phyloP scores from a whole-genome alignment of 2,888 invertebrate species.

The Beris morrisii region DNA sequence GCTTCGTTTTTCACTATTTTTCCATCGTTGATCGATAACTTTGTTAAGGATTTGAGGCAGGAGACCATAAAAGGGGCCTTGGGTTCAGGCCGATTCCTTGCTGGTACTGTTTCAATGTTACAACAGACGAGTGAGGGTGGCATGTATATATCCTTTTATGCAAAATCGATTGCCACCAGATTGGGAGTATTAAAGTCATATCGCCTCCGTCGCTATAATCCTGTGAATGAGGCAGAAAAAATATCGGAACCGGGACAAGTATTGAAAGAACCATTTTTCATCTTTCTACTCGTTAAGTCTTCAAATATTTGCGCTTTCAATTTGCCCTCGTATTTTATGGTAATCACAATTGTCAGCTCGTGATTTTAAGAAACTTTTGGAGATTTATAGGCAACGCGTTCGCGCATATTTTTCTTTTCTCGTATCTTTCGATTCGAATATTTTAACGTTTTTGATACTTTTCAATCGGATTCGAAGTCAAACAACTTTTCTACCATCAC shows the following conservation, averaged over 20 bases:
- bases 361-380: slow-evolving; percentile 25
- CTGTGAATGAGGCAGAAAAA: not conserved
- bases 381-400: slow-evolving; percentile 7
- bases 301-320: slow-evolving; percentile 29
- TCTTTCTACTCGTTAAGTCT: slow-evolving; percentile 18
- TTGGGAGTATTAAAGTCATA: slow-evolving; percentile 12
- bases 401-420: not conserved
- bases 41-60: slow-evolving; percentile 17
- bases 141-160: slow-evolving; percentile 15
- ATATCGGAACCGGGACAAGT: not conserved
- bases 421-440: too few relatives aligned
- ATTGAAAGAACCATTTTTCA: slow-evolving; percentile 6
- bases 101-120: not conserved
- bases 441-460: too few relatives aligned
- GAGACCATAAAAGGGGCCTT: not conserved
- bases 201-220: not conserved
- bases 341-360: slow-evolving; percentile 20
- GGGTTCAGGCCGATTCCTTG: not conserved
- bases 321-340: slow-evolving; percentile 29
- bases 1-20: not conserved
- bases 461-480: too few relatives aligned
- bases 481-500: too few relatives aligned
- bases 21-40: slow-evolving; percentile 23
- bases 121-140: slow-evolving; percentile 1
- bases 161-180: slow-evolving; percentile 14